A percentile compares a stretch with the other conserved stretches of the same genome.
phyloP scores from a whole-genome alignment of 2,888 invertebrate species.

The Aproaerema taeniolella region DNA sequence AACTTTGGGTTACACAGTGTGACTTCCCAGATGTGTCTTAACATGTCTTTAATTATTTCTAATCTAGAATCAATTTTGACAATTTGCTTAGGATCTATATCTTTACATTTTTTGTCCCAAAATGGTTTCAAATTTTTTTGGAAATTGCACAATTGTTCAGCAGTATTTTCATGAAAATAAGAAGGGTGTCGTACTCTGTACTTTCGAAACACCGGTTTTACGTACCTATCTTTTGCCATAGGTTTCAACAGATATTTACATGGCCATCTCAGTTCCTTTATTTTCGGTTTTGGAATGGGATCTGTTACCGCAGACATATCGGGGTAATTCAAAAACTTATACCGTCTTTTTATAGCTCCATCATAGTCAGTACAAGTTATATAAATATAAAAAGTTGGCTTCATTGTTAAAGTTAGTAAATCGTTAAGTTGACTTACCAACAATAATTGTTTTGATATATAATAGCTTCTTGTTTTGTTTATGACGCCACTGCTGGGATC shows the following conservation, averaged over 20 bases:
- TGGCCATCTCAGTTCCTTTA: conserved; percentile 47
- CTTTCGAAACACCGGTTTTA: conserved; percentile 27
- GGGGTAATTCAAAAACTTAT: conserved; percentile 47
- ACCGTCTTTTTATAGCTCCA: conserved; percentile 52
- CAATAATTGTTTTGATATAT: conserved; percentile 37
- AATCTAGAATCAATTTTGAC: conserved; percentile 80
- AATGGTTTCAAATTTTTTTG: conserved; percentile 52
- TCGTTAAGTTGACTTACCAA: conserved; percentile 44
- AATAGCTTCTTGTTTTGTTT: conserved; percentile 29
- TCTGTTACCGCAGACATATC: conserved; percentile 14
- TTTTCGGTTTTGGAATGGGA: conserved; percentile 29
- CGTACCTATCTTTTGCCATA: conserved; percentile 31
- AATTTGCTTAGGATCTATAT: conserved; percentile 72
- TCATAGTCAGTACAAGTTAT: conserved; percentile 74
- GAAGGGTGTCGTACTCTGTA: conserved; percentile 66
- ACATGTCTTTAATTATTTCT: too few relatives aligned
- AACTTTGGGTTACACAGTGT: conserved; percentile 32
- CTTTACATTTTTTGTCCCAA: conserved; percentile 69
- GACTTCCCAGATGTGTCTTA: too few relatives aligned
- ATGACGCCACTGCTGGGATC: conserved; percentile 43
- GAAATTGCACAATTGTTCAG: conserved; percentile 70
- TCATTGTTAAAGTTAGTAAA: conserved; percentile 44
- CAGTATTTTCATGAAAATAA: conserved; percentile 58
- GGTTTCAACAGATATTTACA: conserved; percentile 39
- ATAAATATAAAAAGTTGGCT: conserved; percentile 75